These are phyloP conservation scores for Champsocephalus gunnari DNA, from an alignment of 2,797 vertebrate genomes.

Conservation along the genomic window DNA sequence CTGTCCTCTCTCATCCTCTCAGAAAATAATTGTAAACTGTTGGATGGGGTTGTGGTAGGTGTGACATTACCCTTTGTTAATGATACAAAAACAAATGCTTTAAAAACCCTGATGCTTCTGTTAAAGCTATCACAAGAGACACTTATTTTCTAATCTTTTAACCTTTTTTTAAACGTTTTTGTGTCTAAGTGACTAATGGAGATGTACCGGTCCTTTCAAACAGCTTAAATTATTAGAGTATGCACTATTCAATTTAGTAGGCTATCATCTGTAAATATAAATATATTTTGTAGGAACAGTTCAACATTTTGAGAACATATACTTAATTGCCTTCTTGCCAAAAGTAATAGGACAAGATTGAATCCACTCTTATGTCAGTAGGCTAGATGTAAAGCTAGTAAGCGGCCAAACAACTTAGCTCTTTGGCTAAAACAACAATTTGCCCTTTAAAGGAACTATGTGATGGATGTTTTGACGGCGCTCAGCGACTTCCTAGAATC, in stretches of 20 bases:
- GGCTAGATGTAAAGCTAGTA: not conserved
- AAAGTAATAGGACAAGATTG: not conserved
- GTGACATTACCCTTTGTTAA: not conserved
- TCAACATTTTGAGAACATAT: not conserved
- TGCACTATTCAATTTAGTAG: not conserved
- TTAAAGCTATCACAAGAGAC: not conserved
- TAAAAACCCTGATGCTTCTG: not conserved
- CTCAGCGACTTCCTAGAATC: not conserved
- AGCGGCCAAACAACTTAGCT: not conserved
- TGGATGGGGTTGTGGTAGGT: too few species aligned
- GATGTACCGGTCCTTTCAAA: too few species aligned
- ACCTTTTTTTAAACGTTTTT: too few species aligned
- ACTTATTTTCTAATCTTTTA: not conserved
- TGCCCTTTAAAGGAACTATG: not conserved
- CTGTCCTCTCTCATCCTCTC: too few species aligned
- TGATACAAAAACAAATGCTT: not conserved
- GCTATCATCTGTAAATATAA: not conserved
- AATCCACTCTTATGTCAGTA: not conserved
- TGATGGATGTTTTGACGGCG: not conserved
- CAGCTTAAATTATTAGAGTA: not conserved
- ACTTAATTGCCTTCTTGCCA: not conserved
- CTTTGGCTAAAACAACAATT: not conserved
- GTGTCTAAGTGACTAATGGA: too few species aligned
- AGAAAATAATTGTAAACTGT: too few species aligned
- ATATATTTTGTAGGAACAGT: not conserved